These are phyloP conservation scores for Nysson spinosus DNA, from an alignment of 2,888 invertebrate species.

Conservation along the genomic window DNA sequence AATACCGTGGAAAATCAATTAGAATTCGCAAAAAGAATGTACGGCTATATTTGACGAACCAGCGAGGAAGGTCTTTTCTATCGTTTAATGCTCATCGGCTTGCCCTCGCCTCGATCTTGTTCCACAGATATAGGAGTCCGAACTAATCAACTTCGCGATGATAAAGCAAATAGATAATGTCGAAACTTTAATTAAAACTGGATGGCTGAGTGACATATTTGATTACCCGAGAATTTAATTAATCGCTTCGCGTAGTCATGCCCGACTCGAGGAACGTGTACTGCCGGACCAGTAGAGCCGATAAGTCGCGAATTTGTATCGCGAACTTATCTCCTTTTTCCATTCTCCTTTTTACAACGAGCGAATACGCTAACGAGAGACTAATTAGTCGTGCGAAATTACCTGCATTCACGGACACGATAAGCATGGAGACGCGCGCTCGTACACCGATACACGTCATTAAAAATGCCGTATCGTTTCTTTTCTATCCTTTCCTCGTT, in stretches of 20 bases:
- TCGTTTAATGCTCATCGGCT: too few species aligned
- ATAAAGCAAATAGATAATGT: conserved; percentile 78
- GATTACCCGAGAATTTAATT: conserved; percentile 78
- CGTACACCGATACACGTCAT: conserved; percentile 17
- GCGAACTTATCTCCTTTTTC: conserved; percentile 57
- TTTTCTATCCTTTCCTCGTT: conserved; percentile 2
- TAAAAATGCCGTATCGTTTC: conserved; percentile 38
- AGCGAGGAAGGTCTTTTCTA: too few species aligned
- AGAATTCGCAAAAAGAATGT: too few species aligned
- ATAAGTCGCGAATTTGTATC: conserved; percentile 73
- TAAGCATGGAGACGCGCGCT: conserved; percentile 42
- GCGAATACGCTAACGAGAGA: conserved; percentile 65
- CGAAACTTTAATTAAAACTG: conserved; percentile 77
- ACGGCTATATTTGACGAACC: too few species aligned
- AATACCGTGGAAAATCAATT: too few species aligned
- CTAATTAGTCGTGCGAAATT: conserved; percentile 68
- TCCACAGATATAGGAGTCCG: conserved; percentile 38
- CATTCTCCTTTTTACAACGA: conserved; percentile 36
- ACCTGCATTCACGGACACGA: conserved; percentile 52
- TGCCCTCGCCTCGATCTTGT: too few species aligned
- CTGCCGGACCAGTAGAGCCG: conserved; percentile 48
- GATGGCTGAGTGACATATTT: conserved; percentile 77
- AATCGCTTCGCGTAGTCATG: conserved; percentile 72
- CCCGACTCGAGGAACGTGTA: conserved; percentile 32
- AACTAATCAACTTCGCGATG: conserved; percentile 73